A percentile compares a stretch with the other conserved stretches of the same genome.
These are phyloP conservation scores for Dicycla oo DNA, from an alignment of 2,888 invertebrate genomes.

Conservation along the genomic window DNA sequence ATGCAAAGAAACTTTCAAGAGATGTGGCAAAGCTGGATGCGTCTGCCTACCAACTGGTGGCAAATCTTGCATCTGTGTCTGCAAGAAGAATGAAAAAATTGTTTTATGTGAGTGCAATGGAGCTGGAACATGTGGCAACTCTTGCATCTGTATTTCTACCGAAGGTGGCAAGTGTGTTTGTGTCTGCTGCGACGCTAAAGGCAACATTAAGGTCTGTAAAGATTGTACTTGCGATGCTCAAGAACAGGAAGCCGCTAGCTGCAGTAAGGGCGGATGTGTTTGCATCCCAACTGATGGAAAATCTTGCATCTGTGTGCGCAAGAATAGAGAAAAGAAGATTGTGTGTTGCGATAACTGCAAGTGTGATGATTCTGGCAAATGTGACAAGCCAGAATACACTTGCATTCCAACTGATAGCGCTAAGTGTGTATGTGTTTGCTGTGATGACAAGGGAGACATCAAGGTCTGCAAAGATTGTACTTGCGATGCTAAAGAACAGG, in stretches of 20 bases:
- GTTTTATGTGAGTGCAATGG: constrained; percentile 56
- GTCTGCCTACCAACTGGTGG: constrained; percentile 66
- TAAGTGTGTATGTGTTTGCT: constrained; percentile 21
- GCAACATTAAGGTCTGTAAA: constrained; percentile 54
- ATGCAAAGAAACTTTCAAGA: constrained; percentile 52
- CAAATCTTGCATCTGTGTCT: constrained; percentile 67
- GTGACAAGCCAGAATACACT: constrained; percentile 42
- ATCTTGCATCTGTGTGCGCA: constrained; percentile 21
- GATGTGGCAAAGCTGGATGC: constrained; percentile 65
- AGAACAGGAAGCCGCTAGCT: constrained; percentile 22
- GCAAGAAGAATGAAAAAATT: constrained; percentile 61
- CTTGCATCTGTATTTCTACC: constrained; percentile 49
- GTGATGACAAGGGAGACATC: neutral
- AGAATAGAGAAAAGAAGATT: neutral
- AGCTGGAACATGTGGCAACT: constrained; percentile 39
- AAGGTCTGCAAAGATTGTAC: too few species aligned
- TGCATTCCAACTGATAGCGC: constrained; percentile 5
- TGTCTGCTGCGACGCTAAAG: constrained; percentile 46
- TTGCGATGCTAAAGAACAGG: neutral
- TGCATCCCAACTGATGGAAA: constrained; percentile 66
- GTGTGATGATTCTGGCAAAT: constrained; percentile 43
- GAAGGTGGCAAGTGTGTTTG: constrained; percentile 56
- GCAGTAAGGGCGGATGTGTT: constrained; percentile 67
- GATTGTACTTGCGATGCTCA: constrained; percentile 57
- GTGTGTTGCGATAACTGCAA: constrained; percentile 2